Evolutionary conservation across 2,888 invertebrate species (phyloP).

Genomic region (Blastobasis adustella): DNA sequence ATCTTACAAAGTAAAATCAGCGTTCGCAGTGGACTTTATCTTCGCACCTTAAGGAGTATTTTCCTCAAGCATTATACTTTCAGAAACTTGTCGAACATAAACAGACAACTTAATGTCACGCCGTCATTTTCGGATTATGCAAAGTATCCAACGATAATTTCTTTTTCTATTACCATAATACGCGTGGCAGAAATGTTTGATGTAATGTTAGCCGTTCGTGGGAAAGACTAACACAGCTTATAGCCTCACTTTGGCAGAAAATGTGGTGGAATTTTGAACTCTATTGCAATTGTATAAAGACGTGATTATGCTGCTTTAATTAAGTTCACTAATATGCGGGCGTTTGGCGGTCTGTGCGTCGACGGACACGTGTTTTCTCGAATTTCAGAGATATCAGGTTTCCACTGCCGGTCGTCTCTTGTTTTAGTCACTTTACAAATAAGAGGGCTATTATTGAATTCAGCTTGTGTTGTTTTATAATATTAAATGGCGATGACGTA

Average conservation of each 20-base stretch:
- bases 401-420: conserved; percentile 25
- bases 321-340: conserved; percentile 27
- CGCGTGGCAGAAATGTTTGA: conserved; percentile 48
- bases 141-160: conserved; percentile 51
- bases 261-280: not conserved
- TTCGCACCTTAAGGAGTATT: conserved; percentile 4
- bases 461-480: too few relatives aligned
- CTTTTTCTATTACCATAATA: conserved; percentile 61
- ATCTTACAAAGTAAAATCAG: conserved; percentile 17
- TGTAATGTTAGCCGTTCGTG: conserved; percentile 53
- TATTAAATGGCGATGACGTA: too few relatives aligned
- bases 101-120: conserved; percentile 55
- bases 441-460: not conserved
- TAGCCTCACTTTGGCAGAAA: not conserved
- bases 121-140: conserved; percentile 61
- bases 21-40: conserved; percentile 16
- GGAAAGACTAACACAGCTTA: conserved; percentile 46
- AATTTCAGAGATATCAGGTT: conserved; percentile 41
- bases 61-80: conserved; percentile 7
- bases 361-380: conserved; percentile 28
- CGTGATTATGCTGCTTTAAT: not conserved
- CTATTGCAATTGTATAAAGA: not conserved
- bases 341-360: conserved; percentile 27
- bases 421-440: conserved; percentile 24
- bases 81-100: conserved; percentile 26